Conservation (phyloP, 2,888 invertebrate genomes). For the Parochlus steinenii region DNA sequence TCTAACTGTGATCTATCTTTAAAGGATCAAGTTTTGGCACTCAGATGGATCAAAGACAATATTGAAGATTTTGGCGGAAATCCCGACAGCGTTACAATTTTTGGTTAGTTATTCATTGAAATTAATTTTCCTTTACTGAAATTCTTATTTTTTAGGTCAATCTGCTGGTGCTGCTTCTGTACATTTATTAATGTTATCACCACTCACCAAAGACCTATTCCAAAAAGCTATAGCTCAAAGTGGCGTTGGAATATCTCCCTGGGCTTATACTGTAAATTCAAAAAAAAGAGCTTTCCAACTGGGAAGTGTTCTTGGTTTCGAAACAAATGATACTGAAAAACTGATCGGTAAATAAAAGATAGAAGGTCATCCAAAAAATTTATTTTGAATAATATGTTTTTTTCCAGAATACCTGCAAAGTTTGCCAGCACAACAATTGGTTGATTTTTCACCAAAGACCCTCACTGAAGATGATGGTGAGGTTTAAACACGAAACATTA, state of each 20-base stretch:
- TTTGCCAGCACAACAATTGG: constrained; percentile 39
- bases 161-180: constrained; percentile 44
- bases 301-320: constrained; percentile 40
- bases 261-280: constrained; percentile 39
- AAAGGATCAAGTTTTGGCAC: constrained; percentile 41
- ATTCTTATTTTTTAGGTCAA: too few species aligned
- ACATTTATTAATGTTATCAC: constrained; percentile 39
- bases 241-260: constrained; percentile 42
- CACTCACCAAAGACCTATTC: constrained; percentile 39
- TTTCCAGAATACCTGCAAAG: constrained; percentile 37
- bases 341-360: constrained; percentile 22
- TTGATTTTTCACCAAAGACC: constrained; percentile 38
- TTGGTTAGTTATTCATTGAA: too few species aligned
- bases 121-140: too few species aligned
- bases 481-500: too few species aligned
- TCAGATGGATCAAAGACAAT: constrained; percentile 43
- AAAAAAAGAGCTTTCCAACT: constrained; percentile 36
- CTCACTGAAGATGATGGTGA: constrained; percentile 35
- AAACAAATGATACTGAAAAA: constrained; percentile 38
- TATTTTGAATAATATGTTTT: background rate
- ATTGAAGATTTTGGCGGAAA: constrained; percentile 43
- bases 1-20: background rate
- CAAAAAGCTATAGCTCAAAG: constrained; percentile 45
- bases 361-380: background rate
- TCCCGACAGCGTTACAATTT: constrained; percentile 37